phyloP scores from a whole-genome alignment of 1,140 invertebrate genomes.

The Cydia fagiglandana region DNA sequence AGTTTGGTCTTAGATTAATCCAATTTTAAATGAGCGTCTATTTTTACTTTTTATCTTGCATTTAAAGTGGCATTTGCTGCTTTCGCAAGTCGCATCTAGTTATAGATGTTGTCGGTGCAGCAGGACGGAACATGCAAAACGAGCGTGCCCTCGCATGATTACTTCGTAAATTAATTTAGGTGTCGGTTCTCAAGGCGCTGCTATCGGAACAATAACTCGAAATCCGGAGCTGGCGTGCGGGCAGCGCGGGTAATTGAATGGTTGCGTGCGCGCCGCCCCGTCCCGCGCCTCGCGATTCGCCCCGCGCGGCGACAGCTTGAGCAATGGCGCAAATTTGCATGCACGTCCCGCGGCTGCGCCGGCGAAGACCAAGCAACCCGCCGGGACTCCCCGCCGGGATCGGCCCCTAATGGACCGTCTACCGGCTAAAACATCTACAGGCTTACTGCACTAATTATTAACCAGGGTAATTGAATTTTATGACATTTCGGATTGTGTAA shows the following conservation, averaged over 20 bases:
- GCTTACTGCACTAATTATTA: slow-evolving; percentile 10
- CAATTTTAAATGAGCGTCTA: too few species aligned
- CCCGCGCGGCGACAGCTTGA: slow-evolving; percentile 24
- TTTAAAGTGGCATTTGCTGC: not conserved
- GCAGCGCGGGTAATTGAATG: slow-evolving; percentile 21
- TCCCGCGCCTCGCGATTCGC: not conserved
- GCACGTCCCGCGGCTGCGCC: slow-evolving; percentile 12
- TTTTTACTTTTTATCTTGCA: not conserved
- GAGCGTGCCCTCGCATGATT: slow-evolving; percentile 6
- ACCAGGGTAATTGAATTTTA: slow-evolving; percentile 4
- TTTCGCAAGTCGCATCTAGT: not conserved
- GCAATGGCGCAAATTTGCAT: slow-evolving; percentile 22
- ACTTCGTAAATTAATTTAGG: slow-evolving; percentile 26
- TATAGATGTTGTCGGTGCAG: not conserved
- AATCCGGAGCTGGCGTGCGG: slow-evolving; percentile 29
- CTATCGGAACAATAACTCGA: slow-evolving; percentile 26
- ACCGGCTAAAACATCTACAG: not conserved
- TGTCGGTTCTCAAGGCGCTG: slow-evolving; percentile 22
- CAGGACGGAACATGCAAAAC: slow-evolving; percentile 6
- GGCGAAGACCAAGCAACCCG: slow-evolving; percentile 10
- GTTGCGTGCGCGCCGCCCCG: slow-evolving; percentile 26
- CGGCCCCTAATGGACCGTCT: slow-evolving; percentile 9
- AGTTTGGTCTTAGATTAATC: too few species aligned
- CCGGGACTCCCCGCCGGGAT: slow-evolving; percentile 3
- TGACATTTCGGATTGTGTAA: not conserved